Evolutionary conservation across 2,797 vertebrate genomes (phyloP), one percentile per base, ranked within the genome.

Genomic region (Sus cebifrons): DNA sequence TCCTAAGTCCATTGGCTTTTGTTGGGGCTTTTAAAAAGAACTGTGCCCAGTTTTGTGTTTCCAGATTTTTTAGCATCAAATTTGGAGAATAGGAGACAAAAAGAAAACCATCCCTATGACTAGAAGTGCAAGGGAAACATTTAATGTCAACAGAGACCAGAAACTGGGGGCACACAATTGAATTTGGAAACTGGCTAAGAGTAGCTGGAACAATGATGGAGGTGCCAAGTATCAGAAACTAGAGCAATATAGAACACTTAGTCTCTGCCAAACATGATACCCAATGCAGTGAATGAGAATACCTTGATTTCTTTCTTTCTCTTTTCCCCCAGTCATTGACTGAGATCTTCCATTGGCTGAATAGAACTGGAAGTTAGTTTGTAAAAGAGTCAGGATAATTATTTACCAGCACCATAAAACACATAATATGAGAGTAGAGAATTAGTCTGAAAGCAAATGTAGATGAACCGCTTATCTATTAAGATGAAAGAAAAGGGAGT

Each of bases 391-490:
- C 70, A 91, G 56, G 3, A 86, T 25, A 95, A 75, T 56, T 81
- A 29, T 68, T 89, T 88, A 36, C 40, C 36, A 56, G 32, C 14
- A 68, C n/a, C 65, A 79, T 44, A 56, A 27, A 68, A 62, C 18
- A 73, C 6, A 62, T 8, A 82, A 77, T 67, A 13, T 44, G 15
- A 89, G 14, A 18, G 20, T 62, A 11, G n/a, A 82, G 18, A 89
- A 86, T 56, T 32, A 60, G 54, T 81, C 74, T 70, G 58, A 85
- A 96, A 89, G n/a, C 13, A 81, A 92, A 73, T 58, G 20, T 36
- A 73, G 23, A 87, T 64, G 17, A 91, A 71, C 11, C 25, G 16
- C 12, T 40, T 29, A 67, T 27, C 10, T 79, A 18, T 62, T 85
- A 82, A 83, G 20, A 36, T 10, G 17, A 17, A 95, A 87, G 17